These are phyloP conservation scores for Ellobium chinense DNA, from an alignment of 2,888 invertebrate species.

Conservation along the genomic window DNA sequence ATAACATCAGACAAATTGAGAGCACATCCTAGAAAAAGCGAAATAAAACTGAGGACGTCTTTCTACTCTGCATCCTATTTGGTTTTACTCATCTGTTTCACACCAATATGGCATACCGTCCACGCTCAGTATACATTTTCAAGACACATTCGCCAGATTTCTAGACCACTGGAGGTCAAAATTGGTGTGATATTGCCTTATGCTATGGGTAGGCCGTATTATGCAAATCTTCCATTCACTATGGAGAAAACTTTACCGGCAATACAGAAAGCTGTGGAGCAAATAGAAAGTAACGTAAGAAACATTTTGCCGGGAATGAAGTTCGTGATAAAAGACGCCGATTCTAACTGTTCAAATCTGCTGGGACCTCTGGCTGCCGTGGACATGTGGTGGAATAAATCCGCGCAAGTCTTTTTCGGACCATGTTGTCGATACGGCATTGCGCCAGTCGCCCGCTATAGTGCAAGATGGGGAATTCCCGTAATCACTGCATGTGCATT, in stretches of 20 bases:
- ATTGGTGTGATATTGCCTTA: constrained; percentile 14
- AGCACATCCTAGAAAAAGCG: too few species aligned
- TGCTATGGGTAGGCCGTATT: neutral
- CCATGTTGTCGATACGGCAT: constrained; percentile 83
- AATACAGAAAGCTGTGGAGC: neutral
- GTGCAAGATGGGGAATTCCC: constrained; percentile 91
- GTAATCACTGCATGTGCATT: constrained; percentile 85
- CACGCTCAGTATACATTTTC: neutral
- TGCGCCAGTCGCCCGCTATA: constrained; percentile 92
- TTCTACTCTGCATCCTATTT: too few species aligned
- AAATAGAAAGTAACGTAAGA: neutral
- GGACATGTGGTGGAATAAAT: constrained; percentile 66
- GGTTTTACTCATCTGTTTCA: too few species aligned
- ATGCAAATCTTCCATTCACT: neutral
- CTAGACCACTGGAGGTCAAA: neutral
- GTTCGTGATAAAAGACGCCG: constrained; percentile 49
- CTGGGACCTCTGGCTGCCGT: constrained; percentile 73
- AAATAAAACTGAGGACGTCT: too few species aligned
- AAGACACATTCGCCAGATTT: neutral
- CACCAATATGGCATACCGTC: neutral
- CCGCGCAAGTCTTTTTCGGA: constrained; percentile 73
- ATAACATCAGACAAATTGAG: too few species aligned
- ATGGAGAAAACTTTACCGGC: constrained; percentile 4
- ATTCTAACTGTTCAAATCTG: constrained; percentile 74
- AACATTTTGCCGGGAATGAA: neutral